These are phyloP conservation scores for Procambarus virginalis DNA, from an alignment of 1,140 invertebrate species.

Conservation along the genomic window DNA sequence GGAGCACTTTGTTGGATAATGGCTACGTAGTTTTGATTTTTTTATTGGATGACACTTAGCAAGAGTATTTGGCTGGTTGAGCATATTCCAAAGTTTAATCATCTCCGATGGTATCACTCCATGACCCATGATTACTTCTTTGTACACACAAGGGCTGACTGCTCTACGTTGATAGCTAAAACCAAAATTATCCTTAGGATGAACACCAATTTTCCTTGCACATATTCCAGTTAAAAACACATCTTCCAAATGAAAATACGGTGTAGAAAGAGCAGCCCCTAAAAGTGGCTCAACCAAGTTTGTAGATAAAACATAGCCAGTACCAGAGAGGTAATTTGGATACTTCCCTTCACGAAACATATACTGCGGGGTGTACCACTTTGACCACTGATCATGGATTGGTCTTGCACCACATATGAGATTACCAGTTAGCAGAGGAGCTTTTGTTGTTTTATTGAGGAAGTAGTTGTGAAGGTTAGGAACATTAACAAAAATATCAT, in stretches of 20 bases:
- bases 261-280: constrained; percentile 80
- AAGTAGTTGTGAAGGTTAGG: constrained; percentile 77
- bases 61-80: constrained; percentile 45
- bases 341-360: constrained; percentile 84
- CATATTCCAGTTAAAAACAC: constrained; percentile 86
- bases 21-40: constrained; percentile 45
- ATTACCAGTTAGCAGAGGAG: constrained; percentile 80
- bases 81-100: constrained; percentile 67
- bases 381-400: constrained; percentile 82
- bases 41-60: constrained; percentile 46
- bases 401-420: constrained; percentile 84
- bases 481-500: constrained; percentile 93
- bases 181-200: constrained; percentile 75
- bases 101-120: constrained; percentile 70
- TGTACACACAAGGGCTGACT: constrained; percentile 71
- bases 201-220: constrained; percentile 67
- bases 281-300: constrained; percentile 80
- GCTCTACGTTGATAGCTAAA: constrained; percentile 78
- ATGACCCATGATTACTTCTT: constrained; percentile 72
- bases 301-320: constrained; percentile 86
- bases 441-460: constrained; percentile 59
- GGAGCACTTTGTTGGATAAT: constrained; percentile 38
- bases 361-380: constrained; percentile 87
- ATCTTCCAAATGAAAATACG: constrained; percentile 80
- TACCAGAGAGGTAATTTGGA: constrained; percentile 89